Percentiles rank a stretch among this genome's conserved stretches.
These are phyloP conservation scores for Caenorhabditis uteleia DNA, from an alignment of 2,888 invertebrate species.

Conservation along the genomic window DNA sequence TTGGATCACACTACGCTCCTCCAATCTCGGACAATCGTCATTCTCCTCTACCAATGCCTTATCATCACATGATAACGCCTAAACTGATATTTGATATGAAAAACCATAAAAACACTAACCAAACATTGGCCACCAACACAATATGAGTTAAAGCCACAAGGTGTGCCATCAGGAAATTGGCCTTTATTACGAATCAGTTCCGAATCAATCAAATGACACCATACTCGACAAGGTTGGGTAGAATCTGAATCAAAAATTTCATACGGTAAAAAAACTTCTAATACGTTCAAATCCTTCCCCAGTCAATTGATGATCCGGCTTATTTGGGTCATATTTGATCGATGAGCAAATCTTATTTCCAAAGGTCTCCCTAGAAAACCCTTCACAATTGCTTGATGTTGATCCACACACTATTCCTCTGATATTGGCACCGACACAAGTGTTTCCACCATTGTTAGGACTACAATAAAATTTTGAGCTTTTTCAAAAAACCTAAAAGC, in stretches of 20 bases:
- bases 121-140: slow-evolving; percentile 68
- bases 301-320: slow-evolving; percentile 66
- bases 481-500: slow-evolving; percentile 14
- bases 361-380: slow-evolving; percentile 60
- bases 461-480: slow-evolving; percentile 35
- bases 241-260: slow-evolving; percentile 52
- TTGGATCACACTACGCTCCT: slow-evolving; percentile 22
- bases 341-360: slow-evolving; percentile 58
- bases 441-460: slow-evolving; percentile 68
- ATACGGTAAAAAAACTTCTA: slow-evolving; percentile 3
- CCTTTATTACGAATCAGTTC: slow-evolving; percentile 69
- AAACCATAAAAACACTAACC: too few species aligned
- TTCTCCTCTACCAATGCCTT: slow-evolving; percentile 56
- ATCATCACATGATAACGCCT: slow-evolving; percentile 54
- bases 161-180: slow-evolving; percentile 69
- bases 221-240: slow-evolving; percentile 68
- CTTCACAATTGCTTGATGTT: slow-evolving; percentile 44
- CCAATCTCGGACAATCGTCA: slow-evolving; percentile 55
- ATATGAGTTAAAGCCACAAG: slow-evolving; percentile 63
- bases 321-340: slow-evolving; percentile 57
- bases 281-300: slow-evolving; percentile 67
- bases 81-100: too few species aligned
- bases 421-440: slow-evolving; percentile 62
- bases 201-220: slow-evolving; percentile 68
- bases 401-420: slow-evolving; percentile 65